phyloP scores from a whole-genome alignment of 1,140 invertebrate species.

The Euglossa dilemma region DNA sequence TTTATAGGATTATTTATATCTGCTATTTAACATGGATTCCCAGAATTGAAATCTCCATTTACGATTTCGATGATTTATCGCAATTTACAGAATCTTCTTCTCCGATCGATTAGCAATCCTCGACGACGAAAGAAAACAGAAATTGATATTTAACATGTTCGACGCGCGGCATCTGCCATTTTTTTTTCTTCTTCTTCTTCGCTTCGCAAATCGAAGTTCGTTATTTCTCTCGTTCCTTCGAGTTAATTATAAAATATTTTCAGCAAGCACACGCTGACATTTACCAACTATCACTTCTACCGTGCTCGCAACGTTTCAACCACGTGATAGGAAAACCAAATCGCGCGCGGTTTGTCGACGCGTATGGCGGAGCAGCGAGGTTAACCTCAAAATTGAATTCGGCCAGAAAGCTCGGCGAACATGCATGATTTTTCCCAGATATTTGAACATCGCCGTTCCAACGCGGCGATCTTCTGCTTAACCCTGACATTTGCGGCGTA shows the following conservation, averaged over 20 bases:
- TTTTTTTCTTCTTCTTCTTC: too few species aligned
- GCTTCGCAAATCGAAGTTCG: too few species aligned
- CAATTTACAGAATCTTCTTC: neutral
- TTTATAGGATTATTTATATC: conserved; percentile 7
- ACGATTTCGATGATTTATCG: neutral
- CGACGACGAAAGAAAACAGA: too few species aligned
- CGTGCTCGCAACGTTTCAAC: neutral
- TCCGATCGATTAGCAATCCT: neutral
- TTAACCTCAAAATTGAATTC: neutral
- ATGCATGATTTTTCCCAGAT: neutral
- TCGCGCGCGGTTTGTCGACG: too few species aligned
- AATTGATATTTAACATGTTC: neutral
- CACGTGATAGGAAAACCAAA: neutral
- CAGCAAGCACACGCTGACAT: neutral
- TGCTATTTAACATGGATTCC: neutral
- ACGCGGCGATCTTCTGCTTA: conserved; percentile 40
- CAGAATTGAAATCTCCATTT: neutral
- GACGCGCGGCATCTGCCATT: too few species aligned
- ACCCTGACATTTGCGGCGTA: conserved; percentile 55
- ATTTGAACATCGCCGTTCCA: conserved; percentile 33
- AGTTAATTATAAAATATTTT: neutral
- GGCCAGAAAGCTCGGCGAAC: conserved; percentile 9
- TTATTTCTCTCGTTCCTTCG: neutral
- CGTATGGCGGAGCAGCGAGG: too few species aligned
- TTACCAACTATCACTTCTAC: neutral